A percentile compares a stretch with the other conserved stretches of the same genome.
phyloP scores from a whole-genome alignment of 2,888 invertebrate species.

The Notocelia uddmanniana region DNA sequence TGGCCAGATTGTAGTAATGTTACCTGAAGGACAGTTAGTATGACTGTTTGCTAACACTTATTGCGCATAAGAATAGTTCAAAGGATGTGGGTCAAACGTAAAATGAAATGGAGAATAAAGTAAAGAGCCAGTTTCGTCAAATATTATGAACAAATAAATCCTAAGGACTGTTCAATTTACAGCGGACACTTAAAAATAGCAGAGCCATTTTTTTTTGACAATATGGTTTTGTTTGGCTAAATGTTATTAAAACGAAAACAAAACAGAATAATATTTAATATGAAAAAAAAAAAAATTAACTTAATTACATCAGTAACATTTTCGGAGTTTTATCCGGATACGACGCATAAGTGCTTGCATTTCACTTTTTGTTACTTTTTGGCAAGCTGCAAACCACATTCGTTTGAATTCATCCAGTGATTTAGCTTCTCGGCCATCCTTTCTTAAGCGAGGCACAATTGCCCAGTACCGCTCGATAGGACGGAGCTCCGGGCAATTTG shows the following conservation, averaged over 20 bases:
- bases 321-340: no score
- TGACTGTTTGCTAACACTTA: background rate
- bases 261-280: no score
- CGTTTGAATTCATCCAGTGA: slow-evolving; percentile 11
- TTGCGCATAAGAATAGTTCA: background rate
- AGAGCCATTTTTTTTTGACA: no score
- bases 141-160: background rate
- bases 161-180: background rate
- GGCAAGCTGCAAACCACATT: slow-evolving; percentile 13
- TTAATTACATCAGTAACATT: no score
- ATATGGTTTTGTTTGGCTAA: no score
- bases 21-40: slow-evolving; percentile 16
- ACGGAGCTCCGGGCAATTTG: no score
- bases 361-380: slow-evolving; percentile 11
- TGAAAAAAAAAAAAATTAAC: no score
- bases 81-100: background rate
- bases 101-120: background rate
- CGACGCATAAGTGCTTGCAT: no score
- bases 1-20: slow-evolving; percentile 12
- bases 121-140: background rate
- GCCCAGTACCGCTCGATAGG: no score
- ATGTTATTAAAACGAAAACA: no score
- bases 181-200: no score
- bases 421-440: slow-evolving; percentile 14
- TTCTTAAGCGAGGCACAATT: background rate